phyloP scores from a whole-genome alignment of 2,888 invertebrate species.

The Eupelmus urozonus region DNA sequence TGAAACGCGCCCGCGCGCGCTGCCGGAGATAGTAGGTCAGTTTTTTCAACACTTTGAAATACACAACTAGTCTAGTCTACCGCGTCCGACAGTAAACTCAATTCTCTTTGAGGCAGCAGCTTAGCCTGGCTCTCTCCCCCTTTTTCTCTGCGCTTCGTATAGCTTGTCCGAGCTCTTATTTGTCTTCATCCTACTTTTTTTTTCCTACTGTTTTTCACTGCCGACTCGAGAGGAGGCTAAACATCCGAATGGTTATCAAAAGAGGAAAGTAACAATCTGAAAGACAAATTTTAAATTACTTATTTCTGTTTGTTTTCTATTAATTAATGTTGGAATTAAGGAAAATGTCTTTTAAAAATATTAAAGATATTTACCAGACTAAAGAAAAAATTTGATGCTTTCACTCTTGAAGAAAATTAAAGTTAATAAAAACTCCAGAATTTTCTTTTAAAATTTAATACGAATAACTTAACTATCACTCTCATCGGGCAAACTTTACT shows the following conservation, averaged over 20 bases:
- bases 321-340: too few species aligned
- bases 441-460: too few species aligned
- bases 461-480: too few species aligned
- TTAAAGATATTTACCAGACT: too few species aligned
- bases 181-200: neutral
- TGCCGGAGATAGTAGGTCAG: slow-evolving; percentile 40
- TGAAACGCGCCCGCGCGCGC: neutral
- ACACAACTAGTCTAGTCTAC: neutral
- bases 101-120: slow-evolving; percentile 42
- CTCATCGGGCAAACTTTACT: too few species aligned
- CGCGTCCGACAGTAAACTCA: slow-evolving; percentile 17
- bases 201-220: neutral
- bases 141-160: neutral
- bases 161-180: slow-evolving; percentile 2
- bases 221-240: neutral
- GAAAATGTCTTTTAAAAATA: too few species aligned
- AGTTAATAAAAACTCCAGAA: too few species aligned
- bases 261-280: neutral
- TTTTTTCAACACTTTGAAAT: slow-evolving; percentile 46
- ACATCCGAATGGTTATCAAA: too few species aligned
- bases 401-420: too few species aligned
- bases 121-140: neutral
- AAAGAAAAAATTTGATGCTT: too few species aligned
- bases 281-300: neutral
- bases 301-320: too few species aligned